Base-by-base conservation (phyloP, 53 echinoderm and acorn worm genomes). In the Echinarachnius parma region DNA sequence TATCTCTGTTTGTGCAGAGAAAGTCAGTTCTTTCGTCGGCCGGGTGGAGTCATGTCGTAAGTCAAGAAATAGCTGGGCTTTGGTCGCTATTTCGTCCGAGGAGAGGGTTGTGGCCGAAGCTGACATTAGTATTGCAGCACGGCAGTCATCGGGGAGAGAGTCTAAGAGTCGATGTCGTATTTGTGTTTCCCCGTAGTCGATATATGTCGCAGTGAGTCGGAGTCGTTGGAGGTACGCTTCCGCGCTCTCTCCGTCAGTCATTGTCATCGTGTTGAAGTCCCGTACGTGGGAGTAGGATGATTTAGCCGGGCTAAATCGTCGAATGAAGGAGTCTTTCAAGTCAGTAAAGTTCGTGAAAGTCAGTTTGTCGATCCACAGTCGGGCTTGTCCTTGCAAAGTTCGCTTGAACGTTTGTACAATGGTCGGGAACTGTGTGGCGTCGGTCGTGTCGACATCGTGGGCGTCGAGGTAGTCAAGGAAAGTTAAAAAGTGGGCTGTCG, bases 91-190 rank as follows among this genome's bases (percentile, higher is more conserved):
- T 1, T 63, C 46, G 23, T 63, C 63, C 2, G 45, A 5, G 13
- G 59, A 31, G 4, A 16, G 24, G 24, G 29, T 31, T 18, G 59
- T 25, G 15, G 61, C 4, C 27, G 70, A 53, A 9, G n/a, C 44
- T 19, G 70, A 70, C 71, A 60, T 69, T n/a, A 70, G 47, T 1
- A 80, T 31, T 1, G 81, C 71, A 3, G 70, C 28, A 59, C 81
- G 68, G 27, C 81, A 80, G 21, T 80, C 60, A 1, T 18, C n/a
- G n/a, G n/a, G n/a, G n/a, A n/a, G n/a, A n/a, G 70, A 15, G 31
- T 19, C 29, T 10, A 80, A 33, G 1, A 71, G 31, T 60, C 39
- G 9, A 23, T 80, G 48, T 16, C 34, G 47, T 34, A 80, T 48
- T 15, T 80, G 81, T 4, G 19, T 44, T 8, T 80, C 46, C 26